These are phyloP conservation scores for Cataglyphis albicans DNA, from an alignment of 2,888 invertebrate species.

Conservation along the genomic window DNA sequence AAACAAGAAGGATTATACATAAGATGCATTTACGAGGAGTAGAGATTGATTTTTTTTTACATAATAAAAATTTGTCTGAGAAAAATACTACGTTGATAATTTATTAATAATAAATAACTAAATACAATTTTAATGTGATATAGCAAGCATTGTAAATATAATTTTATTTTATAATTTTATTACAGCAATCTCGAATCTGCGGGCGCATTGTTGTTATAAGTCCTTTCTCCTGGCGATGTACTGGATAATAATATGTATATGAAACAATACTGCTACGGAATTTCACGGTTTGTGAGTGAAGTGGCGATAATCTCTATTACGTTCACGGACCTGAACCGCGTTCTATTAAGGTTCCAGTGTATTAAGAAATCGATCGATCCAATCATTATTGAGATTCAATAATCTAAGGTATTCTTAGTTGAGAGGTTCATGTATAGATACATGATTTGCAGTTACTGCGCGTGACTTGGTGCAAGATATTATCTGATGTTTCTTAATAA, in stretches of 20 bases:
- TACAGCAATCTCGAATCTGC: background rate
- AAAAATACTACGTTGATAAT: too few species aligned
- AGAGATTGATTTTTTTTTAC: too few species aligned
- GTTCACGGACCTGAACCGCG: background rate
- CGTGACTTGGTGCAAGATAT: background rate
- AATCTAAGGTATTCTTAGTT: too few species aligned
- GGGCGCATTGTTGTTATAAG: background rate
- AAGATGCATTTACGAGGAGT: too few species aligned
- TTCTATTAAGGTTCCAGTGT: background rate
- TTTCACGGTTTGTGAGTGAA: background rate
- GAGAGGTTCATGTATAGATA: too few species aligned
- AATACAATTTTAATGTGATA: too few species aligned
- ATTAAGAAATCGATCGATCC: background rate
- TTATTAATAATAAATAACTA: too few species aligned
- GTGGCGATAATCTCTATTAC: background rate
- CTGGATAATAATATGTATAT: background rate
- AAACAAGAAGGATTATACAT: too few species aligned
- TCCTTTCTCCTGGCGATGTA: background rate
- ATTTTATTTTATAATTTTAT: too few species aligned
- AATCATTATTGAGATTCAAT: too few species aligned
- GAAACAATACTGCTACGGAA: background rate
- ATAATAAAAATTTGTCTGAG: too few species aligned
- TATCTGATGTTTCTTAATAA: background rate
- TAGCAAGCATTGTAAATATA: too few species aligned
- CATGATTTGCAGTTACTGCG: background rate